Evolutionary conservation across 2,797 vertebrate genomes (phyloP).

Genomic region (Pampus argenteus): DNA sequence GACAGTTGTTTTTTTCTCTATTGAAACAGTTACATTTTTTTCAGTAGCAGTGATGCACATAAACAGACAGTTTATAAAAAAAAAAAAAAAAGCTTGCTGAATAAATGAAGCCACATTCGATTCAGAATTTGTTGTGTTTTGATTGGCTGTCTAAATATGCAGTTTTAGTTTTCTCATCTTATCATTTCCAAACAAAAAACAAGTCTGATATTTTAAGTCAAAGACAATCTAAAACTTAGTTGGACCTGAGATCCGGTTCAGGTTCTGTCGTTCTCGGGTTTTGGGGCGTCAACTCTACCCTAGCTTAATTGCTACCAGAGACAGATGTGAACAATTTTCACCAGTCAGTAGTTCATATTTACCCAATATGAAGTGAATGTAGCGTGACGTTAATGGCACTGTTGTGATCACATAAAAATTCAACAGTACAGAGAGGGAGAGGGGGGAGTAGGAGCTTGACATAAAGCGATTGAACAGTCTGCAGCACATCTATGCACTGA

Average conservation of each 20-base stretch:
- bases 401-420: slow-evolving; percentile 35
- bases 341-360: slow-evolving; percentile 39
- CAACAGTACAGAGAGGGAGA: neutral
- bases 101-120: neutral
- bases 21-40: neutral
- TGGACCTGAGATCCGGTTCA: neutral
- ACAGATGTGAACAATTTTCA: slow-evolving; percentile 12
- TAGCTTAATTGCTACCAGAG: slow-evolving; percentile 1
- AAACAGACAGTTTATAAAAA: neutral
- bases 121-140: neutral
- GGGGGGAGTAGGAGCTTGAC: neutral
- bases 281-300: neutral
- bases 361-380: slow-evolving; percentile 34
- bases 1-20: neutral
- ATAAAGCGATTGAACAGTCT: slow-evolving; percentile 17
- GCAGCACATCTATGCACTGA: slow-evolving; percentile 8
- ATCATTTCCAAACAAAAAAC: slow-evolving; percentile 2
- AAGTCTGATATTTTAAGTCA: neutral
- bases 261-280: neutral
- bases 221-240: neutral
- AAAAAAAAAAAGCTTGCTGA: neutral
- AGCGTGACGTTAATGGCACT: slow-evolving; percentile 29
- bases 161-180: neutral
- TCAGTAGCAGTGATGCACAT: neutral
- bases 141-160: neutral